Conservation (phyloP, 1,140 invertebrate species). For the Pogonomyrmex californicus region DNA sequence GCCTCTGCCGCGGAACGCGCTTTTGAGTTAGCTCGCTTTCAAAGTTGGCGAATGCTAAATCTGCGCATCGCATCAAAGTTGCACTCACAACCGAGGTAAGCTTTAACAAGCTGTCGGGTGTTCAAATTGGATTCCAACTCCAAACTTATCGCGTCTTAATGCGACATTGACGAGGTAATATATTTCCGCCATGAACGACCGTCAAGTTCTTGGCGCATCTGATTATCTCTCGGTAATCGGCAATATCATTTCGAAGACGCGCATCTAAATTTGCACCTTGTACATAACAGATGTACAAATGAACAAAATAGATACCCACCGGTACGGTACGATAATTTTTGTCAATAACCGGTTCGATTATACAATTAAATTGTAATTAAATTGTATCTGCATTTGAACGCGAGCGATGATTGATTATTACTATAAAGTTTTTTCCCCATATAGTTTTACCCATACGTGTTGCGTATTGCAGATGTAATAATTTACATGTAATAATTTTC, state of each 20-base stretch:
- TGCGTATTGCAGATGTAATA: too few species aligned
- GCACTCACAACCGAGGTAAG: constrained; percentile 58
- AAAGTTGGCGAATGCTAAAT: constrained; percentile 74
- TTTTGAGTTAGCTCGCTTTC: constrained; percentile 64
- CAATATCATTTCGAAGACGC: constrained; percentile 1
- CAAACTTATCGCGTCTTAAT: constrained; percentile 74
- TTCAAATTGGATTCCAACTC: constrained; percentile 71
- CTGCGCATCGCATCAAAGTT: constrained; percentile 72
- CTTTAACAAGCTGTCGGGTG: constrained; percentile 63
- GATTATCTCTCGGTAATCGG: constrained; percentile 24
- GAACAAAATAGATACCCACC: background rate
- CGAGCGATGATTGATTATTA: background rate
- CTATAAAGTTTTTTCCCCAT: background rate
- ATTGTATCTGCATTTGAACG: background rate
- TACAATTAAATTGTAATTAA: background rate
- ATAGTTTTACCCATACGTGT: background rate
- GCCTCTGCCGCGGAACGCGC: constrained; percentile 38
- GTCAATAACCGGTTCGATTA: background rate
- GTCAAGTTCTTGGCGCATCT: background rate
- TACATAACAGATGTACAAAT: background rate
- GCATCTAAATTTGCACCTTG: background rate
- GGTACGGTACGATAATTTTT: background rate
- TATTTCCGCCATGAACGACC: constrained; percentile 57
- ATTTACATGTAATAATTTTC: background rate
- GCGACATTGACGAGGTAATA: constrained; percentile 68